A percentile compares a stretch with the other conserved stretches of the same genome.
These are phyloP conservation scores for Notiomystis cincta DNA, from an alignment of 2,113 vertebrate species.

Conservation along the genomic window DNA sequence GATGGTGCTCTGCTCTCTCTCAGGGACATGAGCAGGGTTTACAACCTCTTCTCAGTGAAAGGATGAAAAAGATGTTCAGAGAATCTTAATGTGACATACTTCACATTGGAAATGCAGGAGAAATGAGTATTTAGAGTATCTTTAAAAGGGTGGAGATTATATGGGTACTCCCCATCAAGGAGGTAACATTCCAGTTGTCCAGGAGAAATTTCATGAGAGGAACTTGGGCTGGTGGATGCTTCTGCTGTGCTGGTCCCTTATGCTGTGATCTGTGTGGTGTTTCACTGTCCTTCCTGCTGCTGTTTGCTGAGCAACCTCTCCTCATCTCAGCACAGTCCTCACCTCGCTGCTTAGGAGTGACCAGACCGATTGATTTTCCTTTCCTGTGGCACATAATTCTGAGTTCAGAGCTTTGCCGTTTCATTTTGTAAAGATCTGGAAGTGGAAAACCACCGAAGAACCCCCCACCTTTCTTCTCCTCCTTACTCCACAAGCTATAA, in stretches of 20 bases:
- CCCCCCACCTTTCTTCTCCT: not conserved
- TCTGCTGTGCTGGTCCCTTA: not conserved
- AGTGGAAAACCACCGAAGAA: not conserved
- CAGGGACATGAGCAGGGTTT: rapidly evolving
- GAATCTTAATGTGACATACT: not conserved
- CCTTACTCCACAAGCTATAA: not conserved
- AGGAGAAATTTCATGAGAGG: not conserved
- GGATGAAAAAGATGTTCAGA: not conserved
- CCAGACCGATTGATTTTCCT: not conserved
- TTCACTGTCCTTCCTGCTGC: not conserved
- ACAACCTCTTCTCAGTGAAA: not conserved
- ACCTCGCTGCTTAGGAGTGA: not conserved
- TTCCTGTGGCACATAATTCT: not conserved
- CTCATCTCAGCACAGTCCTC: not conserved
- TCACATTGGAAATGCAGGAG: not conserved
- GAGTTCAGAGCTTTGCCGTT: not conserved
- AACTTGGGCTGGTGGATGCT: not conserved
- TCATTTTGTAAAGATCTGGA: not conserved
- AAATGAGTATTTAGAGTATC: not conserved
- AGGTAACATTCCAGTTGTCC: not conserved
- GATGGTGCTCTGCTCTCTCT: not conserved
- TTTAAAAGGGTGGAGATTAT: not conserved
- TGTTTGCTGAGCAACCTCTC: not conserved
- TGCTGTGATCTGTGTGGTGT: rapidly evolving
- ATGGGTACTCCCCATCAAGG: not conserved